Conservation (phyloP, 2,113 vertebrate species). For the Vidua chalybeata region DNA sequence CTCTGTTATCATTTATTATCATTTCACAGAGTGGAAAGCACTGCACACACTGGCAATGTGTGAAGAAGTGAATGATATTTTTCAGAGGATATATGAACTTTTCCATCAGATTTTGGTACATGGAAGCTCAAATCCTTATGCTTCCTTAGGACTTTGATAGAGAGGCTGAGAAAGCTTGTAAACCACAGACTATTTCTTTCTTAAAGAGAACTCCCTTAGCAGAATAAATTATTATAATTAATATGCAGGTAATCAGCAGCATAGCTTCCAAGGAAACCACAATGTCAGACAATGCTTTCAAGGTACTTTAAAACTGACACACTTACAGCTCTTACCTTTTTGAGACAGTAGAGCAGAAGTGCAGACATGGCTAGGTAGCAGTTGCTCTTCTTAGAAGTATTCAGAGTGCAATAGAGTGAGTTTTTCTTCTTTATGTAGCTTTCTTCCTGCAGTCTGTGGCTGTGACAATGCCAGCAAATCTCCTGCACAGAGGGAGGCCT, state of each 20-base stretch:
- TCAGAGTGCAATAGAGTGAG: neutral
- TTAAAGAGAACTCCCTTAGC: neutral
- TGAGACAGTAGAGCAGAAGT: neutral
- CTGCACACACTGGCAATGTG: neutral
- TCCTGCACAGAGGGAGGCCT: neutral
- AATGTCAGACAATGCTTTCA: neutral
- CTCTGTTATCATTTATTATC: conserved; percentile 7
- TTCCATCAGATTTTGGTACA: neutral
- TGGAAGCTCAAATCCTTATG: neutral
- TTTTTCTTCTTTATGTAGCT: neutral
- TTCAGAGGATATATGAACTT: neutral
- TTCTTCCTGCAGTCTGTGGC: neutral
- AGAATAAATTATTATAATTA: neutral
- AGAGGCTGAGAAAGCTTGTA: neutral
- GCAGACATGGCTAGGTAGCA: neutral
- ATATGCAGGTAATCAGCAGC: neutral
- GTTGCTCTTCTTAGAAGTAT: neutral
- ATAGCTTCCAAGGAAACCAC: neutral
- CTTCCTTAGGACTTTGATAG: neutral
- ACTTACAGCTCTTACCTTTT: neutral
- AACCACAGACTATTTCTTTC: neutral
- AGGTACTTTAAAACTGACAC: neutral
- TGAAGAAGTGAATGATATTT: neutral
- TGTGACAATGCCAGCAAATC: neutral
- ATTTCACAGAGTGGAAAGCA: neutral